A percentile compares a stretch with the other conserved stretches of the same genome.
Conservation (phyloP, 2,797 vertebrate genomes). For the Varecia variegata region DNA sequence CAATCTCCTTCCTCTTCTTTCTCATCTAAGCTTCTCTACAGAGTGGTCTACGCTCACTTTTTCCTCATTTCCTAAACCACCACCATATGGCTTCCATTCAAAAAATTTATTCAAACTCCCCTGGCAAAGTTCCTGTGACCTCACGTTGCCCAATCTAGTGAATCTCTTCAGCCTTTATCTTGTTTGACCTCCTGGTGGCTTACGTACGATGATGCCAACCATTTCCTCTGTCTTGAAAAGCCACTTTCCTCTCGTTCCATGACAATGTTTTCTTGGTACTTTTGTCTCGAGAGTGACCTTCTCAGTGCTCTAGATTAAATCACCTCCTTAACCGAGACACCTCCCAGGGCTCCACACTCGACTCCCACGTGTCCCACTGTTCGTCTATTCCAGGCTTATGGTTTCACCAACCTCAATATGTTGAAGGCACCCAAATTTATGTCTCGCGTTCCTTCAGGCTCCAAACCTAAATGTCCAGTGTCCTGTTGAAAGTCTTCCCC, state of each 20-base stretch:
- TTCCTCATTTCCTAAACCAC: neutral
- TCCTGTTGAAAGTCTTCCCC: accelerated
- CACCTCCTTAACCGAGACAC: neutral
- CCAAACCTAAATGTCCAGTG: neutral
- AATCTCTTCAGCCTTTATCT: neutral
- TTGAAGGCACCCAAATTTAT: neutral
- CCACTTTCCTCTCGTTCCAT: neutral
- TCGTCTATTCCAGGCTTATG: neutral
- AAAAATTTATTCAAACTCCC: neutral
- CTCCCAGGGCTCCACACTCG: neutral
- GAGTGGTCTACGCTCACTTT: neutral
- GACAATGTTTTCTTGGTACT: neutral
- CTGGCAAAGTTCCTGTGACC: neutral
- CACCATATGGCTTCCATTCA: neutral
- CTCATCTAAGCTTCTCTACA: neutral
- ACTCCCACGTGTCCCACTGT: neutral
- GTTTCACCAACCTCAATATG: neutral
- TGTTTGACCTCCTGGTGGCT: neutral
- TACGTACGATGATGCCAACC: neutral
- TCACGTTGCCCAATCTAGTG: neutral
- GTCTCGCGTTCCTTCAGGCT: neutral
- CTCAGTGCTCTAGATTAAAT: neutral
- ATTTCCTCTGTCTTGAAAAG: conserved; percentile 15
- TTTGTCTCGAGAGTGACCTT: neutral
- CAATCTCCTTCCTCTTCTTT: neutral